phyloP scores from a whole-genome alignment of 2,113 vertebrate genomes.

The Sula dactylatra region DNA sequence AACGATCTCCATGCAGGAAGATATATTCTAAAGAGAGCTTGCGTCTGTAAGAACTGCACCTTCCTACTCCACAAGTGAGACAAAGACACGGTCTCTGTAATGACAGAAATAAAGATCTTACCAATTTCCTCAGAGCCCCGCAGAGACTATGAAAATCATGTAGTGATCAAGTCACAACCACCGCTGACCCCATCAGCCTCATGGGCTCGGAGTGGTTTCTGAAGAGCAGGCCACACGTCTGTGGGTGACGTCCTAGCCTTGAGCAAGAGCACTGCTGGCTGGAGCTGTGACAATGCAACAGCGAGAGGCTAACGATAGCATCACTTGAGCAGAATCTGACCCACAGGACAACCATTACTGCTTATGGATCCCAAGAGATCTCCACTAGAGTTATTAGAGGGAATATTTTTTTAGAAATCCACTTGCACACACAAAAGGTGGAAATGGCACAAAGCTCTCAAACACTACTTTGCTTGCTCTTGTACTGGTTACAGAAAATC shows the following conservation, averaged over 20 bases:
- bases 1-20: background rate
- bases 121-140: background rate
- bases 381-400: background rate
- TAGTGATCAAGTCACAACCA: background rate
- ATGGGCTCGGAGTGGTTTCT: background rate
- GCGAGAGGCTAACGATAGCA: fast-evolving
- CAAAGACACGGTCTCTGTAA: background rate
- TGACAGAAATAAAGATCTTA: background rate
- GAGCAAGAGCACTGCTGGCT: background rate
- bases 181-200: background rate
- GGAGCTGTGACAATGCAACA: background rate
- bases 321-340: background rate
- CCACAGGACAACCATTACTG: background rate
- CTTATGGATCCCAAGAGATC: background rate
- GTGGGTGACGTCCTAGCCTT: background rate
- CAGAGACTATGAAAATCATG: background rate
- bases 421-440: background rate
- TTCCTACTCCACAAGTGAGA: background rate
- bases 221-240: background rate
- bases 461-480: background rate
- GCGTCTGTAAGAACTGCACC: background rate
- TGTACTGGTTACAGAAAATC: background rate
- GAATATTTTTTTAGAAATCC: background rate
- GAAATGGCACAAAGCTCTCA: background rate
- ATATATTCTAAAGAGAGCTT: background rate